A percentile compares a stretch with the other conserved stretches of the same genome.
Conservation (phyloP, 2,797 vertebrate species). For the Megalops cyprinoides region DNA sequence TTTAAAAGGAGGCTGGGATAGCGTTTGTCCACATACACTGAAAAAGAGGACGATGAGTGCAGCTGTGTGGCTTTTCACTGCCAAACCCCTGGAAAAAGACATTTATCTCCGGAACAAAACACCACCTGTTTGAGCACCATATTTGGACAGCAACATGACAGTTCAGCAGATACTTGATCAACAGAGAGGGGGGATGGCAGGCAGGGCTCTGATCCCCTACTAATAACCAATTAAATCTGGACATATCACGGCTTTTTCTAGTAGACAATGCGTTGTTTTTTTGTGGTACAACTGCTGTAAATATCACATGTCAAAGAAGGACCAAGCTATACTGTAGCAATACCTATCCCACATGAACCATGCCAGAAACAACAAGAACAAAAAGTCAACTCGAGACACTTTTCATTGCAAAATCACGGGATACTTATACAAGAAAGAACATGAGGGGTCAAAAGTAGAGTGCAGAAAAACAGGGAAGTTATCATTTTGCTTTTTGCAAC, state of each 20-base stretch:
- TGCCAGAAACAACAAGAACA: background rate
- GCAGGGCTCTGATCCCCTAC: background rate
- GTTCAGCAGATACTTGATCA: too few relatives aligned
- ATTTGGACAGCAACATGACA: background rate
- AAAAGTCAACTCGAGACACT: too few relatives aligned
- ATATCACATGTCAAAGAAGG: background rate
- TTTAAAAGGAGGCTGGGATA: constrained; percentile 2
- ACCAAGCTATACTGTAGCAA: background rate
- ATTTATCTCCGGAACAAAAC: too few relatives aligned
- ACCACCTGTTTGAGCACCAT: background rate
- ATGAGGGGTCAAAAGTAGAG: constrained; percentile 26
- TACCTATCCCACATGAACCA: background rate
- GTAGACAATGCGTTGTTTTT: too few relatives aligned
- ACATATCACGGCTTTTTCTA: background rate
- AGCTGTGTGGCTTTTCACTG: background rate
- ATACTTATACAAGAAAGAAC: constrained; percentile 15
- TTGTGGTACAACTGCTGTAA: too few relatives aligned
- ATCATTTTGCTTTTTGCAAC: constrained; percentile 41
- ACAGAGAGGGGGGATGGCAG: too few relatives aligned
- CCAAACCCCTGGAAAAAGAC: background rate
- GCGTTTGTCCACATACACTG: background rate
- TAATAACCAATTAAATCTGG: background rate
- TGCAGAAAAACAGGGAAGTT: constrained; percentile 40
- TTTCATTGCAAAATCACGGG: constrained; percentile 5
- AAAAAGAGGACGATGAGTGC: background rate